Percentiles rank a stretch among this genome's conserved stretches.
Conservation (phyloP, 1,140 invertebrate genomes). For the Apolygus lucorum region DNA sequence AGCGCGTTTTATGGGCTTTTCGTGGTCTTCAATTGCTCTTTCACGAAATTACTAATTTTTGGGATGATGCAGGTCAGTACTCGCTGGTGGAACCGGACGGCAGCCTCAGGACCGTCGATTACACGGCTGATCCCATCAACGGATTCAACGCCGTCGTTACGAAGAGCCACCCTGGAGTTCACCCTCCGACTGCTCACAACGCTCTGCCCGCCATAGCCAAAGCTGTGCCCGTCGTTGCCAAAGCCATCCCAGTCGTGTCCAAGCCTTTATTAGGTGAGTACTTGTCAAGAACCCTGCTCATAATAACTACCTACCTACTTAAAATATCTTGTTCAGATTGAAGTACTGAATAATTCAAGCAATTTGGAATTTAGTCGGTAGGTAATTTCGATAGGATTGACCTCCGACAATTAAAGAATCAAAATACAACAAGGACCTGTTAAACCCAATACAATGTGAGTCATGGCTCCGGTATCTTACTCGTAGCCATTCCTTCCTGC, state of each 20-base stretch:
- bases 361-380: no score
- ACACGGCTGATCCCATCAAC: constrained; percentile 38
- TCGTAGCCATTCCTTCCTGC: no score
- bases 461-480: no score
- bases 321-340: no score
- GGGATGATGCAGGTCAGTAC: constrained; percentile 41
- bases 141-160: constrained; percentile 41
- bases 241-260: constrained; percentile 2
- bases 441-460: no score
- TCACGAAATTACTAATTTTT: no score
- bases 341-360: no score
- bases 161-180: constrained; percentile 10
- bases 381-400: background rate
- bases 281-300: background rate
- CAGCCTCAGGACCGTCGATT: constrained; percentile 35
- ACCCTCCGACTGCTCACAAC: constrained; percentile 21
- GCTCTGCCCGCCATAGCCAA: background rate
- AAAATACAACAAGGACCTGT: no score
- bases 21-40: no score
- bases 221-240: constrained; percentile 12
- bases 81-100: constrained; percentile 49
- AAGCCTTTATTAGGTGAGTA: background rate
- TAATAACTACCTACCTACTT: no score
- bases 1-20: no score
- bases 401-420: no score